These are phyloP conservation scores for Solenopsis fugax DNA, from an alignment of 1,140 invertebrate species.

Conservation along the genomic window DNA sequence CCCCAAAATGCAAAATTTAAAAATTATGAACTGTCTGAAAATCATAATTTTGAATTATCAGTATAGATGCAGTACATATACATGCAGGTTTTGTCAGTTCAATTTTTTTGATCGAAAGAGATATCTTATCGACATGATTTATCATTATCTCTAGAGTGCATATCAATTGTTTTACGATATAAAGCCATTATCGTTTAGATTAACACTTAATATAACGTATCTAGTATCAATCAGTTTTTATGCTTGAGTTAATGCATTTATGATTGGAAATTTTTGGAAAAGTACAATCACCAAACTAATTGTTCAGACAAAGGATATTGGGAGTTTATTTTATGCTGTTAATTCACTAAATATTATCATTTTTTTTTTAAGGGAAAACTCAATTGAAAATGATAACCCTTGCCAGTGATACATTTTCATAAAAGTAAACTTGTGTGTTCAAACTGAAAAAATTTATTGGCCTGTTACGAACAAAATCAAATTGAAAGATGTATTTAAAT, in stretches of 20 bases:
- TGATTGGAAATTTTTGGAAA: neutral
- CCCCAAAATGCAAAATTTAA: neutral
- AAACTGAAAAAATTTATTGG: too few species aligned
- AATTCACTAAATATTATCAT: too few species aligned
- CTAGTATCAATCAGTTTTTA: neutral
- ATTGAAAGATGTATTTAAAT: too few species aligned
- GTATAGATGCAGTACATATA: neutral
- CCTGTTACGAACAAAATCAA: too few species aligned
- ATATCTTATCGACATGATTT: slow-evolving; percentile 10
- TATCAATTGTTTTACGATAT: neutral
- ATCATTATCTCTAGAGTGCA: slow-evolving; percentile 21
- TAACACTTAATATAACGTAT: neutral
- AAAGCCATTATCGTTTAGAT: slow-evolving; percentile 4
- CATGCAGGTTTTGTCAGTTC: neutral
- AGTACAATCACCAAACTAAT: too few species aligned
- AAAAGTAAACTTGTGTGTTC: too few species aligned
- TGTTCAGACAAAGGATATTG: too few species aligned
- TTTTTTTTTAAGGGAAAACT: too few species aligned
- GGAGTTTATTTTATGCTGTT: too few species aligned
- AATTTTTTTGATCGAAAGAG: neutral
- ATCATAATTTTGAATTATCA: neutral
- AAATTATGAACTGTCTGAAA: neutral
- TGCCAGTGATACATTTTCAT: too few species aligned
- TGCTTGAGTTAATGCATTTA: neutral
- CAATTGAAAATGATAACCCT: too few species aligned